Base-by-base conservation (phyloP, 2,113 vertebrate genomes). In the Perca fluviatilis region DNA sequence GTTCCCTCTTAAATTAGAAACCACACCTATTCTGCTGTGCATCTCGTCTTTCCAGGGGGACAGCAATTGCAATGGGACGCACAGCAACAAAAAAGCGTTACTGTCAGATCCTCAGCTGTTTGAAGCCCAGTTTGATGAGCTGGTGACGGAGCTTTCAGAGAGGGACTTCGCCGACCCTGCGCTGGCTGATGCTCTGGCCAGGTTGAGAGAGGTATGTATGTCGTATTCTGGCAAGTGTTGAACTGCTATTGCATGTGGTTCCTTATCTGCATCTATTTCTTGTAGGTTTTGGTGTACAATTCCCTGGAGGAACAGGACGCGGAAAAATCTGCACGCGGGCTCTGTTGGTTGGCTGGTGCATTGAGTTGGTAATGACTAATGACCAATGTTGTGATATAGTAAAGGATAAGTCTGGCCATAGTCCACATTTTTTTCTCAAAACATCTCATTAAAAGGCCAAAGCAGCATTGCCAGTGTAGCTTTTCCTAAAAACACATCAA, bases 261-360 rank as follows among this genome's bases (percentile, higher is more conserved):
- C 1, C 47, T 43, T 12, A 16, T 63, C 19, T 27, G 6, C 0
- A 2, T 54, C 1, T 9, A 1, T 4, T 1, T 3, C 11, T 5
- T 0, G 3, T 6, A 99, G 98, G 94, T 97, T 33, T 82, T 99
- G 84, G 86, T 94, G 51, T 99, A 97, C 90, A 99, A 98, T 66
- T 88, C 65, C 83, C 95, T 0, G 98, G 98, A 14, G 98, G 98
- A n/a, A n/a, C n/a, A n/a, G n/a, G n/a, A n/a, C n/a, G n/a, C n/a
- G n/a, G n/a, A n/a, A n/a, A n/a, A n/a, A n/a, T n/a, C n/a, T n/a
- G n/a, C n/a, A n/a, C n/a, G 33, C 49, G 93, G 2, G 98, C 96
- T 6, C 91, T 98, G 77, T 75, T 96, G 0, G 96, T 99, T 7
- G 98, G 98, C 73, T 99, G 98, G 98, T 99, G 98, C 90, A 95